These are phyloP conservation scores for Lagopus leucura DNA, from an alignment of 2,113 vertebrate species.

Conservation along the genomic window DNA sequence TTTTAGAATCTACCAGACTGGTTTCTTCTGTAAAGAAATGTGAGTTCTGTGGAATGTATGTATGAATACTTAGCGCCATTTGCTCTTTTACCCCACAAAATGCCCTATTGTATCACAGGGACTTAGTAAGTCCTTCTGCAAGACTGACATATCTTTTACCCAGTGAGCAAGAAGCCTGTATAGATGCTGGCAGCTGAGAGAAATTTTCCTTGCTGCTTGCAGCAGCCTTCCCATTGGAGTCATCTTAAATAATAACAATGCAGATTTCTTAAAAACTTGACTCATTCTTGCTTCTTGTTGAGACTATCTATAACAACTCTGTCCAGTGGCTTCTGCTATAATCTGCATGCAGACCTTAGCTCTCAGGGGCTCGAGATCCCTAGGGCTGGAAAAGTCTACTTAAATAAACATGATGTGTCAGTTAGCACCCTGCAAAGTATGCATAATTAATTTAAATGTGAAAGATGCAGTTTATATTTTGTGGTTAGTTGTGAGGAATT, in stretches of 20 bases:
- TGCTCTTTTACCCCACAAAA: not conserved
- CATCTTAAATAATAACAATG: not conserved
- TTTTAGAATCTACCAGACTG: not conserved
- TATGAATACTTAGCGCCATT: not conserved
- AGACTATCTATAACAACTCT: conserved; percentile 47
- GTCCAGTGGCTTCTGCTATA: conserved; percentile 40
- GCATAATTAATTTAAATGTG: not conserved
- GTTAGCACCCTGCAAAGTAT: not conserved
- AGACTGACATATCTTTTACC: not conserved
- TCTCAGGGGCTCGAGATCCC: not conserved
- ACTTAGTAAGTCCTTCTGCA: not conserved
- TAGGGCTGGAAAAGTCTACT: not conserved
- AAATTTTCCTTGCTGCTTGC: not conserved
- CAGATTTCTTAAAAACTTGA: not conserved
- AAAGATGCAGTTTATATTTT: not conserved
- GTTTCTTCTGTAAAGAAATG: not conserved
- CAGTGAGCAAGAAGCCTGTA: not conserved
- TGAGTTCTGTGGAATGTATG: not conserved
- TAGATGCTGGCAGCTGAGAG: not conserved
- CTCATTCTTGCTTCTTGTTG: not conserved
- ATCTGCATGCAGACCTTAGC: not conserved
- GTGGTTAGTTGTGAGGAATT: not conserved
- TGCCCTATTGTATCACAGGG: fast-evolving
- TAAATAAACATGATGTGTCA: not conserved
- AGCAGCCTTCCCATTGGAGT: not conserved